These are phyloP conservation scores for Cephalopterus ornatus DNA, from an alignment of 2,113 vertebrate genomes.

Conservation along the genomic window DNA sequence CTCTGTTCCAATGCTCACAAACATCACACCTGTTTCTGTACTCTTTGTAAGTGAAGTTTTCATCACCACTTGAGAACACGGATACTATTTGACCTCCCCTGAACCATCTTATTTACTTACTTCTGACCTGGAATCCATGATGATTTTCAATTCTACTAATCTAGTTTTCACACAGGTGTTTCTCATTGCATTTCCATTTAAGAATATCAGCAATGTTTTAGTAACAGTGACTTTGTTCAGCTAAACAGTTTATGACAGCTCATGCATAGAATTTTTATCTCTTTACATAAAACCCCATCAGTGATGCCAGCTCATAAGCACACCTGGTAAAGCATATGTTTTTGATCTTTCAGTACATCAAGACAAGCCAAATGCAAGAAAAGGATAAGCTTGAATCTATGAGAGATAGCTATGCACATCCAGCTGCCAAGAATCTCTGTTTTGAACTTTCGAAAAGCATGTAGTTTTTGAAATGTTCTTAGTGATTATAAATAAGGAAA, in stretches of 20 bases:
- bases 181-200: conserved; percentile 81
- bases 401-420: background rate
- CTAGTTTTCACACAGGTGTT: conserved; percentile 81
- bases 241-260: conserved; percentile 81
- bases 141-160: conserved; percentile 58
- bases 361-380: conserved; percentile 38
- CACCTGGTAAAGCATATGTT: conserved; percentile 81
- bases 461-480: background rate
- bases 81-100: conserved; percentile 45
- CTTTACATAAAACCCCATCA: conserved; percentile 80
- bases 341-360: conserved; percentile 74
- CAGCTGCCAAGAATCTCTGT: background rate
- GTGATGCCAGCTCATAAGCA: conserved; percentile 67
- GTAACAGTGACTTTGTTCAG: conserved; percentile 74
- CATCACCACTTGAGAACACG: conserved; percentile 64
- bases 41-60: conserved; percentile 65
- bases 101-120: conserved; percentile 59
- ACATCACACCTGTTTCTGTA: conserved; percentile 28
- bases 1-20: background rate
- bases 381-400: conserved; percentile 8
- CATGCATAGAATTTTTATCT: conserved; percentile 82
- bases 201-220: conserved; percentile 82
- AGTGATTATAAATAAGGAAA: background rate
- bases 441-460: background rate
- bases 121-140: conserved; percentile 60